Evolutionary conservation across 2,888 invertebrate genomes (phyloP), one percentile per base, ranked within the genome.

Genomic region (Tanytarsus gracilentus): DNA sequence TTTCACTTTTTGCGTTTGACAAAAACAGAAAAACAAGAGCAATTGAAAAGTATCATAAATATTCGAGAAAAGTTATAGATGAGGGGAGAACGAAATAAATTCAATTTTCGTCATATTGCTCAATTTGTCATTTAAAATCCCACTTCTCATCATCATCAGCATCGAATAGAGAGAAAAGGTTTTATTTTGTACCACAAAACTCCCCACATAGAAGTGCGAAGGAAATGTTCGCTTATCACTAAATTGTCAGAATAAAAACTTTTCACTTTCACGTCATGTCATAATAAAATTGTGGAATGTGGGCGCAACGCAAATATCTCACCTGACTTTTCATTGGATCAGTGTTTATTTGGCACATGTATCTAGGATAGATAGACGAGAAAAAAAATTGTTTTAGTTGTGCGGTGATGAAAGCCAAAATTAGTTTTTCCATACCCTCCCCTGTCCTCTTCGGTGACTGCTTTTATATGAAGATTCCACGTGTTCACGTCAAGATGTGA

Each of bases 321-420:
- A 93, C 88, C 84, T 92, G 93, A 73, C 88, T 89, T 75, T 88
- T 88, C 93, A 93, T 93, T 0, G 93, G 94, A 75, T 91, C 89
- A 18, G 93, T 93, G 77, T 94, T 94, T 69, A 94, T 85, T 76
- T 94, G 55, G 27, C 55, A 55, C 55, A 55, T 55, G 25, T 40
- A 55, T 16, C 44, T 44, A 40, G 14, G 18, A 40, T 21, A 11
- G 9, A n/a, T 3, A 33, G n/a, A 29, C 5, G 9, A 29, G 5
- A 29, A 7, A 29, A 29, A 5, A 29, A 7, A 33, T 33, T 33
- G 9, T 33, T 33, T 2, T 4, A 11, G 9, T 33, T 33, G 33
- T 11, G n/a, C 6, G 9, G n/a, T 29, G 5, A 9, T 29, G 29
- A 29, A 29, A 29, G 5, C 9, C 5, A 7, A 7, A 7, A 29